Conservation (phyloP, 1,140 invertebrate genomes). For the Brachionus koreanus region DNA sequence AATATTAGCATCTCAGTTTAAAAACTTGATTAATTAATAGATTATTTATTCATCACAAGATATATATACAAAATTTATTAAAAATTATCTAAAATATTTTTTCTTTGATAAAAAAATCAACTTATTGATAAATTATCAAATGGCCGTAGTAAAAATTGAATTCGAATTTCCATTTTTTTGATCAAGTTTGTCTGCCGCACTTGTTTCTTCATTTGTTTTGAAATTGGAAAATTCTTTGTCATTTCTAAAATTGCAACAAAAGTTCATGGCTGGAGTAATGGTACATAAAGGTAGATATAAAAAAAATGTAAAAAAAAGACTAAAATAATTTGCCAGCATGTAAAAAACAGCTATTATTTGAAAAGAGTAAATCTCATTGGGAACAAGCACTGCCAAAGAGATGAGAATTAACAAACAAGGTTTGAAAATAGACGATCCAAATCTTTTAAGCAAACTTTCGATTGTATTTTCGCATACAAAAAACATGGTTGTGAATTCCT, state of each 20-base stretch:
- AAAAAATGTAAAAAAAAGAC: conserved; percentile 31
- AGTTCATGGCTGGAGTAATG: background rate
- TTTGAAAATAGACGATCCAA: conserved; percentile 14
- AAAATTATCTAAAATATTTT: background rate
- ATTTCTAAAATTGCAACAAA: background rate
- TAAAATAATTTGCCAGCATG: conserved; percentile 5
- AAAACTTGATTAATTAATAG: no score
- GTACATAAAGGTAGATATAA: conserved; percentile 12
- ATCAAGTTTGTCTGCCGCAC: background rate
- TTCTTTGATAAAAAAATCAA: background rate
- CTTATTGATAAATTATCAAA: background rate
- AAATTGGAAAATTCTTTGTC: background rate
- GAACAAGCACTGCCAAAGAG: background rate
- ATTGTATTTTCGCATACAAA: conserved; percentile 31
- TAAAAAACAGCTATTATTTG: background rate
- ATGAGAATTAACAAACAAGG: background rate
- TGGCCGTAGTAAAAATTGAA: background rate
- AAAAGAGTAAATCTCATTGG: background rate
- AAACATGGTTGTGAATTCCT: conserved; percentile 40
- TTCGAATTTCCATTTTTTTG: background rate
- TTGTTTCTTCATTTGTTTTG: background rate
- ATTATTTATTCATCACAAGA: no score
- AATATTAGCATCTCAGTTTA: no score
- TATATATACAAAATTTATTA: background rate
- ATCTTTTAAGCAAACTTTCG: conserved; percentile 15